Evolutionary conservation across 2,888 invertebrate genomes (phyloP).

Genomic region (Archaeoteleia sp.): DNA sequence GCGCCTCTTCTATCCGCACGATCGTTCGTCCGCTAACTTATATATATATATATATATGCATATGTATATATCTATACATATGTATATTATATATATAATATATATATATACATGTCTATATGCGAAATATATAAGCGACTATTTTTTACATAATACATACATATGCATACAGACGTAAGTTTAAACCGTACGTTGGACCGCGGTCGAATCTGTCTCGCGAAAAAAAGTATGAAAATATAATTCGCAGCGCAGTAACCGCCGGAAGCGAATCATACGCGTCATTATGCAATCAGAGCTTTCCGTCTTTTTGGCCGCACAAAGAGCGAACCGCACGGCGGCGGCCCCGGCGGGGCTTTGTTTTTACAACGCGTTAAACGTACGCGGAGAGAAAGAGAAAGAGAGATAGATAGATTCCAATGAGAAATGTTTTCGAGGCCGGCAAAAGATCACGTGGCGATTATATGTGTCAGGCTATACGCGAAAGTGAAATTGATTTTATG

Average conservation of each 20-base stretch:
- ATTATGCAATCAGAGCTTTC: constrained; percentile 68
- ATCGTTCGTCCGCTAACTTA: constrained; percentile 21
- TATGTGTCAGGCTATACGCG: constrained; percentile 12
- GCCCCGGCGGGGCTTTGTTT: constrained; percentile 8
- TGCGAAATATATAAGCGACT: constrained; percentile 25
- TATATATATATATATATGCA: neutral
- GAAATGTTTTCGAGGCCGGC: constrained; percentile 24
- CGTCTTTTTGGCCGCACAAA: neutral
- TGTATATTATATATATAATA: neutral
- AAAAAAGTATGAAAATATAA: too few species aligned
- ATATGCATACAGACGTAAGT: too few species aligned
- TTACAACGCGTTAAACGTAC: neutral
- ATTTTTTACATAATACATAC: neutral
- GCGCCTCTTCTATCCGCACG: constrained; percentile 32
- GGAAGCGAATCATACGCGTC: constrained; percentile 61
- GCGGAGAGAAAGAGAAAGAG: too few species aligned
- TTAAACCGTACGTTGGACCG: constrained; percentile 5
- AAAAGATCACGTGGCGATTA: constrained; percentile 53
- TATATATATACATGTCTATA: neutral
- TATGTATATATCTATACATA: constrained; percentile 1
- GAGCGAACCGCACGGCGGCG: constrained; percentile 1
- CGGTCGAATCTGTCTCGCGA: too few species aligned
- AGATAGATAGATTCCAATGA: too few species aligned
- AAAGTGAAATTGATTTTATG: too few species aligned
- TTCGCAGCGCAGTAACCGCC: too few species aligned